phyloP scores from a whole-genome alignment of 2,113 vertebrate genomes.

The Excalfactoria chinensis region DNA sequence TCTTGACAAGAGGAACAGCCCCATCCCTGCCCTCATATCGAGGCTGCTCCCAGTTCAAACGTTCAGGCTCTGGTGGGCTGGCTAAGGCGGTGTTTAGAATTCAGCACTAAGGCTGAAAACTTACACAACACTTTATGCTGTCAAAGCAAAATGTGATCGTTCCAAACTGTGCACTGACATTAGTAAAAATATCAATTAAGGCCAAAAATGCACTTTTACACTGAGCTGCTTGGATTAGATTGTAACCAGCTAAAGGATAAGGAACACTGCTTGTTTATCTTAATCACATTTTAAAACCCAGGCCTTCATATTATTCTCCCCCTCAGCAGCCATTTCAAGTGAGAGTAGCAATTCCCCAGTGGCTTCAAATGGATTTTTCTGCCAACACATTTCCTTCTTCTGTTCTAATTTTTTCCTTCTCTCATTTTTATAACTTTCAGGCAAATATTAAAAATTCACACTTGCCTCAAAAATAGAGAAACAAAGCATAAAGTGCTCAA shows the following conservation, averaged over 20 bases:
- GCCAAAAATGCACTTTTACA: conserved; percentile 72
- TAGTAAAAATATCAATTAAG: conserved; percentile 74
- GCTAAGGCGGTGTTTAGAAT: conserved; percentile 56
- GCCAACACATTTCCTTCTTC: neutral
- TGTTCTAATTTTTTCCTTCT: neutral
- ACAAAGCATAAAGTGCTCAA: neutral
- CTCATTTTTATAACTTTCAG: conserved; percentile 2
- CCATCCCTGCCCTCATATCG: neutral
- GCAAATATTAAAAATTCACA: neutral
- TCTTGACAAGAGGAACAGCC: neutral
- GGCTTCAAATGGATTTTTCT: conserved; percentile 36
- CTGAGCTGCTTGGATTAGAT: conserved; percentile 68
- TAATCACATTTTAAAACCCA: conserved; percentile 62
- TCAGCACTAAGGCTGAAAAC: conserved; percentile 51
- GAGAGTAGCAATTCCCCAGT: conserved; percentile 40
- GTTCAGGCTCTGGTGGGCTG: conserved; percentile 44
- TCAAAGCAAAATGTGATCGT: conserved; percentile 65
- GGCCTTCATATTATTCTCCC: conserved; percentile 31
- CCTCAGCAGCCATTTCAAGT: conserved; percentile 47
- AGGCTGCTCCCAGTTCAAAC: conserved; percentile 15
- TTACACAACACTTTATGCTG: conserved; percentile 64
- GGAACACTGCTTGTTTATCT: conserved; percentile 71
- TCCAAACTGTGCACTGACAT: conserved; percentile 60
- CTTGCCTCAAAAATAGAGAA: neutral
- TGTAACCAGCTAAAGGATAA: conserved; percentile 66